A percentile compares a stretch with the other conserved stretches of the same genome.
Conservation (phyloP, 1,140 invertebrate genomes). For the Patella vulgata region DNA sequence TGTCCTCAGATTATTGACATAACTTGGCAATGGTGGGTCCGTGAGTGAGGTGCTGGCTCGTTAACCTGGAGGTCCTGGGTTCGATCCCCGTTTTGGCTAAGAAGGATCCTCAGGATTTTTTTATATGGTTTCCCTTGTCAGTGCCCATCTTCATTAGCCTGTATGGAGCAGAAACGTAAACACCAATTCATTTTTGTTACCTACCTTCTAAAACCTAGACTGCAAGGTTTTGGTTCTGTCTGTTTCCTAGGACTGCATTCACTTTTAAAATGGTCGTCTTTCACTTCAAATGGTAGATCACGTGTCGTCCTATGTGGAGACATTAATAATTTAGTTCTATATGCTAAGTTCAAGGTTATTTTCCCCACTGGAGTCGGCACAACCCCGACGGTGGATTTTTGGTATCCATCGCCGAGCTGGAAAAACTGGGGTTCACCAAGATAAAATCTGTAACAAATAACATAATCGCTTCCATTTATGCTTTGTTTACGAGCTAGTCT, state of each 20-base stretch:
- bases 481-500: constrained; percentile 87
- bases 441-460: constrained; percentile 91
- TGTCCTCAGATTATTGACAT: not conserved
- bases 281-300: constrained; percentile 80
- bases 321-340: constrained; percentile 89
- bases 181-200: too few species aligned
- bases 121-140: too few species aligned
- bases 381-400: constrained; percentile 80
- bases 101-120: too few species aligned
- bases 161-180: too few species aligned
- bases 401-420: constrained; percentile 75
- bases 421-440: constrained; percentile 81
- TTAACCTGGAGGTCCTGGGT: too few species aligned
- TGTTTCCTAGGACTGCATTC: constrained; percentile 72
- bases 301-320: constrained; percentile 78
- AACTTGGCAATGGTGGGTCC: too few species aligned
- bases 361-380: constrained; percentile 85
- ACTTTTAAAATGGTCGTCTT: constrained; percentile 88
- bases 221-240: constrained; percentile 55
- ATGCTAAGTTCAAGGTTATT: constrained; percentile 80
- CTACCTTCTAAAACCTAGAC: constrained; percentile 48
- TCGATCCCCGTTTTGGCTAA: too few species aligned
- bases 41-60: too few species aligned
- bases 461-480: constrained; percentile 69
- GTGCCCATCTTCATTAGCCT: too few species aligned